These are phyloP conservation scores for Micromys minutus DNA, from an alignment of 2,113 vertebrate species.

Conservation along the genomic window DNA sequence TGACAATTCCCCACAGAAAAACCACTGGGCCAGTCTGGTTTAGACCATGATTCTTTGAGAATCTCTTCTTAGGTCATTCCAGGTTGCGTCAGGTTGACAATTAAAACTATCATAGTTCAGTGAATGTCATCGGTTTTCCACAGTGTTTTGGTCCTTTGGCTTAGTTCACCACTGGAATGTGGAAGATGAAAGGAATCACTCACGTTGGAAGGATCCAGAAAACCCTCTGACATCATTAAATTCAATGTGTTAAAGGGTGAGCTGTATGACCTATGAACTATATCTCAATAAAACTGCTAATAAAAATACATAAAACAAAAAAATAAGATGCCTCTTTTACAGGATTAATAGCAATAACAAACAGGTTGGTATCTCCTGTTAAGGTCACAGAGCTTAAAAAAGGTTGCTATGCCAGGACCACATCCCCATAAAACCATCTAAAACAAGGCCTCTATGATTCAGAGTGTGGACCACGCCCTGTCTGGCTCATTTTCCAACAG, in stretches of 20 bases:
- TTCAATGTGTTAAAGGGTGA: not conserved
- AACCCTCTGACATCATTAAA: not conserved
- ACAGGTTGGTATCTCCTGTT: not conserved
- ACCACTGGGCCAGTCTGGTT: not conserved
- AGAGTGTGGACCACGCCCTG: conserved; percentile 77
- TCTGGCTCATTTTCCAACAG: conserved; percentile 80
- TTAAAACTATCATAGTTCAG: not conserved
- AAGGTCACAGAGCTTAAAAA: conserved; percentile 54
- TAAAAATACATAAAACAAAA: not conserved
- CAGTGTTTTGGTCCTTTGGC: not conserved
- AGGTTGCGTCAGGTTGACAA: not conserved
- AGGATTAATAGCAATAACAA: not conserved
- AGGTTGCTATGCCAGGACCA: conserved; percentile 42
- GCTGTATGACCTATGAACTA: not conserved
- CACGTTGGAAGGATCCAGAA: not conserved
- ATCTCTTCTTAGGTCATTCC: not conserved
- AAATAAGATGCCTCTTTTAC: conserved; percentile 21
- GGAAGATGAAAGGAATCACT: conserved; percentile 15
- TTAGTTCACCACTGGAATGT: not conserved
- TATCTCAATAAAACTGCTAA: not conserved
- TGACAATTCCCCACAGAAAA: not conserved
- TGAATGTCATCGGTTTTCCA: not conserved
- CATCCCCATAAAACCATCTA: conserved; percentile 62
- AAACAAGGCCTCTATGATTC: conserved; percentile 81
- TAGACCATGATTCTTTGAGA: not conserved